These are phyloP conservation scores for Pampusana beccarii DNA, from an alignment of 2,113 vertebrate genomes.

Conservation along the genomic window DNA sequence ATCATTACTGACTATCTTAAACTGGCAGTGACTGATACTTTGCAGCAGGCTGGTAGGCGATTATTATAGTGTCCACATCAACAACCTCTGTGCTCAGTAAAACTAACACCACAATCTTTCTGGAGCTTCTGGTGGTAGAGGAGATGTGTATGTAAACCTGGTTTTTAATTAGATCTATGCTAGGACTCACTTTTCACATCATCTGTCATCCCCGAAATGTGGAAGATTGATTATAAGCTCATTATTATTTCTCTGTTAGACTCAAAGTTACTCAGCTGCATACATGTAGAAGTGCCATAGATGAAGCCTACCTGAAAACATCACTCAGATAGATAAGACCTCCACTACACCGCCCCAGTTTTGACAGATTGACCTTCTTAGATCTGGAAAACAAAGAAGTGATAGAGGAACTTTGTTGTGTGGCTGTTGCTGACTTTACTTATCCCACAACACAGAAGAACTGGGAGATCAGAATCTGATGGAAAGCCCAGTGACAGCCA, in stretches of 20 bases:
- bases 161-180: not conserved
- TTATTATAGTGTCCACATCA: not conserved
- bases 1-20: not conserved
- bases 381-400: not conserved
- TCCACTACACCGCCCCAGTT: not conserved
- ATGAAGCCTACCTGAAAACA: not conserved
- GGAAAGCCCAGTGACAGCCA: not conserved
- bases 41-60: not conserved
- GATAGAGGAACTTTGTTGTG: not conserved
- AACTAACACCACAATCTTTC: not conserved
- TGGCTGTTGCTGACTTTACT: accelerated
- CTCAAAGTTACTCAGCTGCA: not conserved
- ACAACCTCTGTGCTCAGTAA: not conserved
- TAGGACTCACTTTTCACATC: not conserved
- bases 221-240: not conserved
- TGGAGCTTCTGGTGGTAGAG: not conserved
- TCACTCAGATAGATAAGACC: accelerated
- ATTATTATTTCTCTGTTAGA: not conserved
- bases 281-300: not conserved
- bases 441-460: accelerated
- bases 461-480: not conserved
- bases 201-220: not conserved
- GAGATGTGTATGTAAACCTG: not conserved
- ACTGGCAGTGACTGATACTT: not conserved
- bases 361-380: not conserved